Evolutionary conservation across 1,140 invertebrate genomes (phyloP), one percentile per base, ranked within the genome.

Genomic region (Aethina tumida): DNA sequence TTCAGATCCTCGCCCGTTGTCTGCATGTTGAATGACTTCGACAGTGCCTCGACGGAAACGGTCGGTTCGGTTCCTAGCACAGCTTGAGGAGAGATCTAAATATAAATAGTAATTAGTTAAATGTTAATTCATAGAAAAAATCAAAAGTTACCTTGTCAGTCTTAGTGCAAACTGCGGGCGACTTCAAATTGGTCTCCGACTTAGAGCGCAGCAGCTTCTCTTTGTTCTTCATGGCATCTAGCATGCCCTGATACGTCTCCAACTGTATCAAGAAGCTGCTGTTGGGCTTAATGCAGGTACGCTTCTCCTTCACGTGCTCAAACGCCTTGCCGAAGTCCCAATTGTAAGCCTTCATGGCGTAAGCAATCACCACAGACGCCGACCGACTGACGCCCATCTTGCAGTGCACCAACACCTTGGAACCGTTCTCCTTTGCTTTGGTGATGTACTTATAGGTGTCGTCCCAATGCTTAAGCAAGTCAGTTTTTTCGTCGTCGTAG

Each of bases 371-470:
- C 8, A 97, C 95, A 0, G 93, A 96, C 2, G 95, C 94, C 3
- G 94, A 98, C 29, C 92, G 71, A 59, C 92, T 96, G n/a, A 98
- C 86, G 4, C 95, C 95, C 92, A 97, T 97, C 67, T 97, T 97
- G 65, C 95, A 98, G 60, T 98, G 94, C 17, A 97, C 94, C 33
- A 98, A 65, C 14, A 96, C 90, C 65, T 93, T 92, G 7, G 84
- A 91, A 10, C 85, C 83, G 53, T 86, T 77, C 46, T 86, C 80
- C 61, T 81, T 89, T 12, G 93, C 93, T 65, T 88, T 84, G 41
- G 78, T 81, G 58, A 99, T 98, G 65, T 97, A 99, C 59, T 90
- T 89, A 66, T 84, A 96, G 13, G 95, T 97, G 58, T 92, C 81
- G 58, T 98, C 92, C 91, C 94, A 98, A 59, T 97, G 84, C 62